Conservation (phyloP, 2,797 vertebrate genomes). For the Macropus fuliginosus region DNA sequence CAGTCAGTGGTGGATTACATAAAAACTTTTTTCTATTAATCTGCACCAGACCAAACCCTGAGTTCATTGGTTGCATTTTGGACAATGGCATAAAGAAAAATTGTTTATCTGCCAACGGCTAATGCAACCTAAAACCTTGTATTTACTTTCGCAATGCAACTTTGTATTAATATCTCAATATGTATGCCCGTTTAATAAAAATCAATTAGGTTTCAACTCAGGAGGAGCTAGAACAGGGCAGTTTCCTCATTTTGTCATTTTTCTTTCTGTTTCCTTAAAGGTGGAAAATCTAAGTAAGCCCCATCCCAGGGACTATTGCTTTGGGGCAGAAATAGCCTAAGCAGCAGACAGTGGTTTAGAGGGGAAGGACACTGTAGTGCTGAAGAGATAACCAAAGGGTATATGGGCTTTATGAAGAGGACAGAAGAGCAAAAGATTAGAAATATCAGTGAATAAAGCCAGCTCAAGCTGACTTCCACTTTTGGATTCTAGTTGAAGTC, state of each 20-base stretch:
- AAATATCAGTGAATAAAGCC: neutral
- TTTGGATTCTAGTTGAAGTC: slow-evolving; percentile 5
- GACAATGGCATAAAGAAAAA: neutral
- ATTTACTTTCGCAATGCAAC: neutral
- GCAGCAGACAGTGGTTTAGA: neutral
- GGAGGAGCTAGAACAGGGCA: neutral
- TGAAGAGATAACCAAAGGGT: neutral
- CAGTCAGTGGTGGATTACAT: neutral
- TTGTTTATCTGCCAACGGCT: neutral
- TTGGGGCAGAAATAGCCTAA: neutral
- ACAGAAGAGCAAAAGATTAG: neutral
- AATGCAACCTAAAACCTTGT: neutral
- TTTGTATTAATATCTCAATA: no score
- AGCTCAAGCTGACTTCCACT: neutral
- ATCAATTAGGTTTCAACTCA: neutral
- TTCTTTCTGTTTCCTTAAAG: neutral
- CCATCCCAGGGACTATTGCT: neutral
- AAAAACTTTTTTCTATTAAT: neutral
- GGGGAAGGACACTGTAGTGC: neutral
- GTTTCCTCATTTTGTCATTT: neutral
- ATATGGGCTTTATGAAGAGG: neutral
- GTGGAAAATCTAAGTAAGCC: neutral
- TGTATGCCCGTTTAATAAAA: neutral
- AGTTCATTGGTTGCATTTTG: neutral
- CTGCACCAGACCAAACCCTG: neutral